Evolutionary conservation across 2,797 vertebrate genomes (phyloP), one percentile per base, ranked within the genome.

Genomic region (Fundulus diaphanus): DNA sequence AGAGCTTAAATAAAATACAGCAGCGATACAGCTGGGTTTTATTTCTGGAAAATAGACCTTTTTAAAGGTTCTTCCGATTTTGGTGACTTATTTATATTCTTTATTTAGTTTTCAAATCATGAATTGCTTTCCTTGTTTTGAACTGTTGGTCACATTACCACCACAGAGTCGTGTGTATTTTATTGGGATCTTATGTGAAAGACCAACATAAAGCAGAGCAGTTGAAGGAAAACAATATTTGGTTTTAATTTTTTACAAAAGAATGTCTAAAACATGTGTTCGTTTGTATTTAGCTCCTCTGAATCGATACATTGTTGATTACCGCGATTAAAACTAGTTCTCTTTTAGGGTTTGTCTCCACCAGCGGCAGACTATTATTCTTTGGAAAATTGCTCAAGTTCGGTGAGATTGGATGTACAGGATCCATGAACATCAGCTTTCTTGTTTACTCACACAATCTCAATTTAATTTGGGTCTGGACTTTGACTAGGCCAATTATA

Each of bases 11-110:
- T 77, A 78, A 78, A 79, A 78, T 68, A 86, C 76, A 68, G 49
- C 54, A 76, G 37, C 79, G 85, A 90, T 88, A 87, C 83, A 87
- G 75, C 82, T 88, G 87, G 73, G 80, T 63, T 76, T 76, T 56
- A 78, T 86, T 83, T 89, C 75, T 79, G 54, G 35, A 66, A 75
- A 57, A 85, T 49, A 66, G 44, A 79, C 81, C 54, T 51, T 74
- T 88, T 87, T 85, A 72, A 85, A 49, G 5, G 4, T 49, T 49
- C 24, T 27, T 67, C 42, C 63, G 42, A 44, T 67, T 6, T 16
- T 44, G 40, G 24, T 27, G n/a, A 67, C 27, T 67, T 44, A 66
- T 44, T 44, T 5, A 67, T 44, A 67, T 27, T 66, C 1, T 27
- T 12, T 66, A 35, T 63, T 66, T 27, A n/a, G n/a, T 27, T 20